phyloP scores from a whole-genome alignment of 1,140 invertebrate species.

The Penaeus indicus region DNA sequence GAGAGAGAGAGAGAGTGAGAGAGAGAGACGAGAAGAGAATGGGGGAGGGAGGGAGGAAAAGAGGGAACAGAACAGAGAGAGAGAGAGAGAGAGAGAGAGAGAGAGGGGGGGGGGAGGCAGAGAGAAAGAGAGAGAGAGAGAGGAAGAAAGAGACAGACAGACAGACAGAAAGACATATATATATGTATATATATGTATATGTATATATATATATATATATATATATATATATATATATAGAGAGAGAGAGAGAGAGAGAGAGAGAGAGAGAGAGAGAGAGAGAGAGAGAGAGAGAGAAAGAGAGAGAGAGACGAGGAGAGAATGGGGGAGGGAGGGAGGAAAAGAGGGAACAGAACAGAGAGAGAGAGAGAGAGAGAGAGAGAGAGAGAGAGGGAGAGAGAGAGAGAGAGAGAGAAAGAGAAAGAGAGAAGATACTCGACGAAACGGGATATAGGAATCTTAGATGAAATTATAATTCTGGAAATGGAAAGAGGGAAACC shows the following conservation, averaged over 20 bases:
- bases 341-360: neutral
- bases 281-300: neutral
- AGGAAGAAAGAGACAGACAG: no score
- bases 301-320: neutral
- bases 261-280: neutral
- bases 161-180: no score
- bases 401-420: neutral
- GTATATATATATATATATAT: no score
- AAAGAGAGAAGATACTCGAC: neutral
- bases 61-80: neutral
- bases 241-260: no score
- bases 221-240: no score
- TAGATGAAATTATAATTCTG: no score
- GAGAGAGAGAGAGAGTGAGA: no score
- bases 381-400: neutral
- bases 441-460: neutral
- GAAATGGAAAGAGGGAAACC: no score
- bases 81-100: conserved; percentile 17
- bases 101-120: no score
- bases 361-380: neutral
- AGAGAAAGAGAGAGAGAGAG: no score
- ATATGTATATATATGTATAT: no score
- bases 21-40: neutral
- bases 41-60: no score
- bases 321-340: neutral